Percentiles rank a stretch among this genome's conserved stretches.
These are phyloP conservation scores for Ceratosolen fusciceps DNA, from an alignment of 1,140 invertebrate genomes.

Conservation along the genomic window DNA sequence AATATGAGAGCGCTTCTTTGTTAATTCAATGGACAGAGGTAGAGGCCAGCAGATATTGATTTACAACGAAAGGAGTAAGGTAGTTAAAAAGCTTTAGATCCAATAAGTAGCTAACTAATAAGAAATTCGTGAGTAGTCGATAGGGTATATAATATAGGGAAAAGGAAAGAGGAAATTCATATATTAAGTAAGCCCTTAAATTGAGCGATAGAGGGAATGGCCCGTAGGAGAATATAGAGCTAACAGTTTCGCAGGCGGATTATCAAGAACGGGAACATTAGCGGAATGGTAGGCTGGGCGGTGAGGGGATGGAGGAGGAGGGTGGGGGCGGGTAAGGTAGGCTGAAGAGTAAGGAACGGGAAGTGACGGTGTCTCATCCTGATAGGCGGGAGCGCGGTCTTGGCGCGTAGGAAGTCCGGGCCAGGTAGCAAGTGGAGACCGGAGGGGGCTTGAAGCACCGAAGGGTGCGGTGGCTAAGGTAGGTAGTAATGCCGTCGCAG, in stretches of 20 bases:
- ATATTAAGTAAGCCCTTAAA: not conserved
- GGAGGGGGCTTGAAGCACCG: not conserved
- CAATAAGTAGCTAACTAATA: too few species aligned
- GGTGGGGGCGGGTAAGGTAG: too few species aligned
- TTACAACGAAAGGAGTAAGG: too few species aligned
- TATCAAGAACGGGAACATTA: conserved; percentile 19
- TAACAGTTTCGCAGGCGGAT: not conserved
- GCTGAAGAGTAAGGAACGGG: not conserved
- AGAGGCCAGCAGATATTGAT: too few species aligned
- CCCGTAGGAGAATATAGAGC: not conserved
- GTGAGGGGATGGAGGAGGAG: too few species aligned
- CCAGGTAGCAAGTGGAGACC: not conserved
- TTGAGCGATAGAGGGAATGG: not conserved
- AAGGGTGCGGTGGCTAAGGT: too few species aligned
- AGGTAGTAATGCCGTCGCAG: not conserved
- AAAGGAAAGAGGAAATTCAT: not conserved
- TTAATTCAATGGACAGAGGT: too few species aligned
- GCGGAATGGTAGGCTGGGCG: too few species aligned
- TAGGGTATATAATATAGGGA: not conserved
- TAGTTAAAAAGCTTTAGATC: too few species aligned
- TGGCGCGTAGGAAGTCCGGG: not conserved
- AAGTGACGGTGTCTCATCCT: not conserved
- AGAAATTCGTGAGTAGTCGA: too few species aligned
- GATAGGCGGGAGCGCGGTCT: not conserved
- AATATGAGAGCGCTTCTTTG: too few species aligned